Evolutionary conservation across 2,888 invertebrate species (phyloP).

Genomic region (Meloe dianella): DNA sequence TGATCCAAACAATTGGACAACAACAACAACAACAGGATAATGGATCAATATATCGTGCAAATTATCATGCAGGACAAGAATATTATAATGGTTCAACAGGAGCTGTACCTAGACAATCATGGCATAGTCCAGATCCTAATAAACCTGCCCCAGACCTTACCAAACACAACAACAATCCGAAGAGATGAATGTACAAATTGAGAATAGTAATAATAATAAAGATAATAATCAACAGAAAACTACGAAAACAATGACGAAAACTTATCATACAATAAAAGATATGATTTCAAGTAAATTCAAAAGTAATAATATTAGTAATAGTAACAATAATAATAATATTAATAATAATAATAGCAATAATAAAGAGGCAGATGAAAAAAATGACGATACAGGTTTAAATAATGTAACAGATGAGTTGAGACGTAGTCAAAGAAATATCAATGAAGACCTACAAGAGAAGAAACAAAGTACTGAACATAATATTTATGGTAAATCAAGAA

Average conservation of each 20-base stretch:
- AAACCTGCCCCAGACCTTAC: slow-evolving; percentile 49
- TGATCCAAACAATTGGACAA: slow-evolving; percentile 61
- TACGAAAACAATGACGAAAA: slow-evolving; percentile 73
- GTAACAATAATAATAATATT: slow-evolving; percentile 66
- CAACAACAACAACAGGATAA: slow-evolving; percentile 61
- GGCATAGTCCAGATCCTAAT: slow-evolving; percentile 52
- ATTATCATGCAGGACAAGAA: slow-evolving; percentile 62
- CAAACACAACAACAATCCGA: slow-evolving; percentile 51
- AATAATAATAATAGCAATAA: slow-evolving; percentile 56
- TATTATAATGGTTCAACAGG: slow-evolving; percentile 56
- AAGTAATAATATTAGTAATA: slow-evolving; percentile 63
- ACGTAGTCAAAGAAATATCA: slow-evolving; percentile 58
- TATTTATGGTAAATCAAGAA: slow-evolving; percentile 68
- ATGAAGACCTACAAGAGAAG: slow-evolving; percentile 40
- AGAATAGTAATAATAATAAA: slow-evolving; percentile 62
- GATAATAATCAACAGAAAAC: slow-evolving; percentile 63
- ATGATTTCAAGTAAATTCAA: slow-evolving; percentile 83
- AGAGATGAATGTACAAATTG: slow-evolving; percentile 63
- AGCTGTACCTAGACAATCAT: slow-evolving; percentile 54
- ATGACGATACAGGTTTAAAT: slow-evolving; percentile 65
- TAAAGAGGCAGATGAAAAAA: slow-evolving; percentile 61
- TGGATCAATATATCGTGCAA: slow-evolving; percentile 63
- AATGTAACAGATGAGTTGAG: slow-evolving; percentile 68
- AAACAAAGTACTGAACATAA: slow-evolving; percentile 62
- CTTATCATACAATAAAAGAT: slow-evolving; percentile 82